Conservation (phyloP, 2,797 vertebrate genomes). For the Urophycis tenuis region DNA sequence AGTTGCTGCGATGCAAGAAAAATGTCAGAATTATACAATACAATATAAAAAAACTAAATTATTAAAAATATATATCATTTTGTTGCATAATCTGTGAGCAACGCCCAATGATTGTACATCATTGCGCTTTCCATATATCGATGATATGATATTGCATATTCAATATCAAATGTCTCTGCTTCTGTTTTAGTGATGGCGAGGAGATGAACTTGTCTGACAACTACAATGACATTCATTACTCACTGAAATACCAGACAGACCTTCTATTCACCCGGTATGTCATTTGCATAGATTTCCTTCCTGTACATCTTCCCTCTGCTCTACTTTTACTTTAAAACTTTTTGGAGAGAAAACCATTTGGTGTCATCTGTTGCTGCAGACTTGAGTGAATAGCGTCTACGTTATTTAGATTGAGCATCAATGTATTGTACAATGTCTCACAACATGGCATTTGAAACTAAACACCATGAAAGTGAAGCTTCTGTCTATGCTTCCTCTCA, state of each 20-base stretch:
- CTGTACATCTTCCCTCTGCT: neutral
- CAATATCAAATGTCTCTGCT: slow-evolving; percentile 6
- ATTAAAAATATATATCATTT: too few relatives aligned
- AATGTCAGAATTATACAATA: too few relatives aligned
- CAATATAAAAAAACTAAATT: too few relatives aligned
- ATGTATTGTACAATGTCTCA: neutral
- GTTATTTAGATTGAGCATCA: neutral
- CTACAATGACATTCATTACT: slow-evolving; percentile 75
- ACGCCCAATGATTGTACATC: too few relatives aligned
- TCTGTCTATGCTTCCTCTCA: neutral
- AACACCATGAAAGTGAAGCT: neutral
- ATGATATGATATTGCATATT: neutral
- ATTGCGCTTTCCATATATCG: slow-evolving; percentile 33
- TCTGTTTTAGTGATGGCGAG: slow-evolving; percentile 80
- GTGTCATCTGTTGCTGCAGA: neutral
- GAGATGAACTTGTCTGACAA: slow-evolving; percentile 83
- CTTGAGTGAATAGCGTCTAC: neutral
- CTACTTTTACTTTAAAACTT: neutral
- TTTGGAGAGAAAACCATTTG: neutral
- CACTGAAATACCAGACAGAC: slow-evolving; percentile 86
- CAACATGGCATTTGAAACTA: neutral
- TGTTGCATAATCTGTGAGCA: too few relatives aligned
- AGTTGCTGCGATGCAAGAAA: too few relatives aligned
- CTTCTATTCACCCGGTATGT: slow-evolving; percentile 92
- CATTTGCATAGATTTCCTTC: neutral